These are phyloP conservation scores for Asbolus verrucosus DNA, from an alignment of 1,140 invertebrate species.

Conservation along the genomic window DNA sequence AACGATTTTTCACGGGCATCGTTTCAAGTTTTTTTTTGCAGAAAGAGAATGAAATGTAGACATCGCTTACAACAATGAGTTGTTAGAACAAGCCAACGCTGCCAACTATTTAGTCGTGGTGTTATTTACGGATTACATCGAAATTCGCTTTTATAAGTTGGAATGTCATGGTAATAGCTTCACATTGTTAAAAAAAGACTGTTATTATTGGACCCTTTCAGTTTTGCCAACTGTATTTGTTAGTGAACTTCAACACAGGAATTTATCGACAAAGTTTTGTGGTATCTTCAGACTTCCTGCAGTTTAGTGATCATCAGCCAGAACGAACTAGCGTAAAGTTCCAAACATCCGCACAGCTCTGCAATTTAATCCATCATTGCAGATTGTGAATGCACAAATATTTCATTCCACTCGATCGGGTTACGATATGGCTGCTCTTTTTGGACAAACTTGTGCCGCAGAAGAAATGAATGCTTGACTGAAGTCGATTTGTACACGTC, in stretches of 20 bases:
- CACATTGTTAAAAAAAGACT: neutral
- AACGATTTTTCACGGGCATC: neutral
- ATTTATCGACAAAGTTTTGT: neutral
- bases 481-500: constrained; percentile 4
- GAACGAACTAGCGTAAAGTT: neutral
- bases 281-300: neutral
- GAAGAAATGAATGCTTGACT: no score
- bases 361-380: neutral
- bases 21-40: constrained; percentile 1
- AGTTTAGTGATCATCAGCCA: neutral
- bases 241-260: neutral
- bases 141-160: no score
- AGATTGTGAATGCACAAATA: neutral
- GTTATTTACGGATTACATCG: no score
- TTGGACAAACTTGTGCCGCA: no score
- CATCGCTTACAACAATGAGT: no score
- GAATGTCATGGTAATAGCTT: no score
- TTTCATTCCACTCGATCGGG: no score
- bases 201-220: neutral
- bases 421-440: no score
- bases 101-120: no score
- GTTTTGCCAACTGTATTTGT: constrained; percentile 20
- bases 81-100: no score
- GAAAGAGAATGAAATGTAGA: neutral
- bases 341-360: neutral